phyloP scores from a whole-genome alignment of 2,888 invertebrate genomes.

The Cephus sareptanus region DNA sequence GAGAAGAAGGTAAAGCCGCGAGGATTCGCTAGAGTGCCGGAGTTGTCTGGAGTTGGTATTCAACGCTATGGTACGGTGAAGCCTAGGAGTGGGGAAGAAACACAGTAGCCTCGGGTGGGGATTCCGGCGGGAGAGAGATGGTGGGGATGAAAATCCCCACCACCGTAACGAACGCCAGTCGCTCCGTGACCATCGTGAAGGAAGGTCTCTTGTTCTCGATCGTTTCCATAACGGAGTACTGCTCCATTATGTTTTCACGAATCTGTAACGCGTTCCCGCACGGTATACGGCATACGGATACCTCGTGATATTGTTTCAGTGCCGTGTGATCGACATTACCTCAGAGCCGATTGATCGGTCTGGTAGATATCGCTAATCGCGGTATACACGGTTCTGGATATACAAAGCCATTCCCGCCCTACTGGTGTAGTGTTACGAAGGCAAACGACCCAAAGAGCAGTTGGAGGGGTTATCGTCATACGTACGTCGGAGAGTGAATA shows the following conservation, averaged over 20 bases:
- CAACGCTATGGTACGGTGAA: neutral
- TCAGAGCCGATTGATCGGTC: neutral
- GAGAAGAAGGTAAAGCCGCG: neutral
- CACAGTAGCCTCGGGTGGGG: constrained; percentile 1
- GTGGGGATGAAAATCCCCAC: neutral
- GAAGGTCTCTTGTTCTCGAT: constrained; percentile 33
- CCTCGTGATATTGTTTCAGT: neutral
- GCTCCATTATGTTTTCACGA: neutral
- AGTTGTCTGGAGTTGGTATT: neutral
- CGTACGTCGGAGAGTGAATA: neutral
- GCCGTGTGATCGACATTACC: neutral
- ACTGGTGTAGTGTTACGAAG: neutral
- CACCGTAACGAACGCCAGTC: constrained; percentile 43
- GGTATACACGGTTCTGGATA: neutral
- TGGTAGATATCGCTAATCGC: neutral
- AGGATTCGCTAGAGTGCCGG: neutral
- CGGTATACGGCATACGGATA: neutral
- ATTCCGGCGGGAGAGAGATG: neutral
- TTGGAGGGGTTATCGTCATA: neutral
- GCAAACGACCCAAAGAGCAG: neutral
- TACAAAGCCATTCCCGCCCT: neutral
- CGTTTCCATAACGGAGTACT: constrained; percentile 1
- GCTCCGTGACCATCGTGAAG: constrained; percentile 52
- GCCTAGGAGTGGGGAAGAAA: neutral
- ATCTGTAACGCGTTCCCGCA: neutral